Base-by-base conservation (phyloP, 1,140 invertebrate species). In the Tribolium castaneum region DNA sequence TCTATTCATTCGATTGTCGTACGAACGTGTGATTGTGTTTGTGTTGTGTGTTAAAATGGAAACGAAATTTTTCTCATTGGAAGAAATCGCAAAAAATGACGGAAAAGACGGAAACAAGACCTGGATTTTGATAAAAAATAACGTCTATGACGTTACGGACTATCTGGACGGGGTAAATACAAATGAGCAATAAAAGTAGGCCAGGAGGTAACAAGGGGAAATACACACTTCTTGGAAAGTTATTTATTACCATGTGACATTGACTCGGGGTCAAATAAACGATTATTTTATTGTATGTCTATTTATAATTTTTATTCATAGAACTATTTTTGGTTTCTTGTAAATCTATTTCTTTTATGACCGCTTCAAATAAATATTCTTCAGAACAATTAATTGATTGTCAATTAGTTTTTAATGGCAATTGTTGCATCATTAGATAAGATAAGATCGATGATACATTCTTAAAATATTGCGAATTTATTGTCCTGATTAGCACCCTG, bases 121-220 rank as follows among this genome's bases (percentile, higher is more conserved):
- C 0, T 94, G 92, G 92, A 84, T 93, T 5, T 87, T 93, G n/a
- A 86, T 92, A 77, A 89, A 90, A 77, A 90, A 92, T 75, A 84
- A 82, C 19, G 90, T 94, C 1, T 93, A 93, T 82, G 92, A 94
- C 86, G 88, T 93, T 51, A 92, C 91, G 4, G 85, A 87, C 12
- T 93, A 91, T 79, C 76, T 91, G 0, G 78, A 88, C 3, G 85
- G 91, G 85, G 92, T 90, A 86, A 25, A 30, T 6, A 30, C 6
- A 30, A 30, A 30, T 30, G 6, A 30, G 25, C 5, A 4, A 30
- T 30, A 22, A 4, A 39, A 54, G 52, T 71, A 22, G 10, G 39
- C 39, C n/a, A 10, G 0, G n/a, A 30, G 25, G 3, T 30, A 30
- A 5, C 25, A 1, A 9, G 70, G 14, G 9, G 10, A 50, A 14